These are phyloP conservation scores for Orius laevigatus DNA, from an alignment of 1,140 invertebrate species.

Conservation along the genomic window DNA sequence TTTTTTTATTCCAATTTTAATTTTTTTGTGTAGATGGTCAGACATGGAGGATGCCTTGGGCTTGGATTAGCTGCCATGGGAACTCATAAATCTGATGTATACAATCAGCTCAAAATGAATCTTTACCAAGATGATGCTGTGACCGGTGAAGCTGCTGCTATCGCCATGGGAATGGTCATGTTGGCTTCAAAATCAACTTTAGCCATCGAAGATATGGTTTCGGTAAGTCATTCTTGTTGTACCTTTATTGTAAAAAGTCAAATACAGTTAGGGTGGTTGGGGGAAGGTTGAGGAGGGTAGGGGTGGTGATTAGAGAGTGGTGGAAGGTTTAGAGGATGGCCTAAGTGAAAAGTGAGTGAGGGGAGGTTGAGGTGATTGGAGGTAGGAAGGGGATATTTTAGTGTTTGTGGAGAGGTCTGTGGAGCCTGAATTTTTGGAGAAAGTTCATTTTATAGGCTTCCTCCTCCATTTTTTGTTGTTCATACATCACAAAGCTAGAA, in stretches of 20 bases:
- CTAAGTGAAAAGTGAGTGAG: too few relatives aligned
- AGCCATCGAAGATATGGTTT: constrained; percentile 90
- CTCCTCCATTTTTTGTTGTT: too few relatives aligned
- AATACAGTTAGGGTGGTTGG: too few relatives aligned
- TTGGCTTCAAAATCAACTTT: constrained; percentile 77
- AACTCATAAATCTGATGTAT: constrained; percentile 82
- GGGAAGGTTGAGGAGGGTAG: too few relatives aligned
- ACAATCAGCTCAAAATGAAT: constrained; percentile 91
- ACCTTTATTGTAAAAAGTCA: background rate
- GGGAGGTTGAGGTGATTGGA: too few relatives aligned
- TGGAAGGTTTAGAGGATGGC: too few relatives aligned
- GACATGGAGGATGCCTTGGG: constrained; percentile 93
- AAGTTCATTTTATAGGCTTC: too few relatives aligned
- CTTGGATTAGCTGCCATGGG: constrained; percentile 95
- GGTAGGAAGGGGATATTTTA: too few relatives aligned
- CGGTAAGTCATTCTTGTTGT: constrained; percentile 32
- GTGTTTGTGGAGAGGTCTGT: too few relatives aligned
- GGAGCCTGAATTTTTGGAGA: too few relatives aligned
- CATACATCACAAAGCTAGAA: too few relatives aligned
- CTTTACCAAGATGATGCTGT: constrained; percentile 98
- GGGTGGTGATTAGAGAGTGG: too few relatives aligned
- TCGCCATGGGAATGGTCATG: constrained; percentile 98
- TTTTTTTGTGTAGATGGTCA: constrained; percentile 47
- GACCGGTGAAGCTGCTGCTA: constrained; percentile 92
- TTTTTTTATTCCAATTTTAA: background rate